Evolutionary conservation across 1,140 invertebrate species (phyloP).

Genomic region (Drosophila simulans): DNA sequence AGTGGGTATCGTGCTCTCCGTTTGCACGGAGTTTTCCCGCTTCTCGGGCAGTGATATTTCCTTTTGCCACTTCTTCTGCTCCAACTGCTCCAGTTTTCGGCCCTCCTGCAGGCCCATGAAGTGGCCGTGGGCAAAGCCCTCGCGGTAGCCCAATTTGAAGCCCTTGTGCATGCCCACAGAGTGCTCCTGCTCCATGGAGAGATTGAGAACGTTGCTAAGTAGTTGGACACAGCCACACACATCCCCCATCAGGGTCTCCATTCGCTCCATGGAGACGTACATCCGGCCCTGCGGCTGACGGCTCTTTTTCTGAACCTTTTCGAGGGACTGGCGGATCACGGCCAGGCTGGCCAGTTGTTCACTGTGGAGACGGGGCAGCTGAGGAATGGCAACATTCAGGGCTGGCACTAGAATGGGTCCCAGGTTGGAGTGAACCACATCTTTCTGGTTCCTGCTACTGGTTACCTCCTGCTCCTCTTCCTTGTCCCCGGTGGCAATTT

Average conservation of each 20-base stretch:
- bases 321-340: constrained; percentile 39
- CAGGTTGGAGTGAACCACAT: constrained; percentile 19
- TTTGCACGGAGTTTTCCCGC: background rate
- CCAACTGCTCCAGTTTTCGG: constrained; percentile 8
- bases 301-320: constrained; percentile 22
- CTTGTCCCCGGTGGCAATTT: constrained; percentile 5
- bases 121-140: constrained; percentile 65
- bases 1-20: background rate
- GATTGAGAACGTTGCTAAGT: constrained; percentile 59
- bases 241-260: constrained; percentile 37
- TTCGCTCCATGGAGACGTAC: constrained; percentile 30
- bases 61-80: background rate
- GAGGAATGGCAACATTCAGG: constrained; percentile 24
- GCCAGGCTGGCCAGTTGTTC: constrained; percentile 56
- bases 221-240: constrained; percentile 43
- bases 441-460: background rate
- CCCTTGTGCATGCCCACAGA: constrained; percentile 56
- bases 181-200: constrained; percentile 71
- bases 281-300: constrained; percentile 21
- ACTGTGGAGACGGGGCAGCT: constrained; percentile 42
- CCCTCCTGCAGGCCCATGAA: constrained; percentile 68
- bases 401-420: constrained; percentile 47
- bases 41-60: background rate
- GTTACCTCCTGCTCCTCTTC: background rate
- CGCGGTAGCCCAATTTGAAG: constrained; percentile 57